Conservation (phyloP, 2,113 vertebrate genomes). For the Etheostoma cragini region DNA sequence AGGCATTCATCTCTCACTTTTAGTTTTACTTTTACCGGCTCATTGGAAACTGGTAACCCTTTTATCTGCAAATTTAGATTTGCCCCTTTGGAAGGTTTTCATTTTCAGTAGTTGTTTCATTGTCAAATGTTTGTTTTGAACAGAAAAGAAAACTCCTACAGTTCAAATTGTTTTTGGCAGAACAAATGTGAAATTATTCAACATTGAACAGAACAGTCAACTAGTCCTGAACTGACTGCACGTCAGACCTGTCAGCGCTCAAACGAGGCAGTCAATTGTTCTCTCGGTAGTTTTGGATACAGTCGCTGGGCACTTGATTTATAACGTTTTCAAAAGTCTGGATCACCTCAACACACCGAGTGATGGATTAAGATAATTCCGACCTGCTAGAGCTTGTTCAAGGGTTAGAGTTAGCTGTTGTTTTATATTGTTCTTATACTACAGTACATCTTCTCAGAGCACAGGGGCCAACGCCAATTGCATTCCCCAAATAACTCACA, state of each 20-base stretch:
- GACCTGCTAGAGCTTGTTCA: constrained; percentile 34
- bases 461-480: too few relatives aligned
- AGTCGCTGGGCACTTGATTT: constrained; percentile 41
- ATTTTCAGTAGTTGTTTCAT: neutral
- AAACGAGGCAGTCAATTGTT: constrained; percentile 33
- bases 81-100: neutral
- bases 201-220: neutral
- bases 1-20: neutral
- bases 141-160: neutral
- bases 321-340: constrained; percentile 40
- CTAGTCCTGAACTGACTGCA: neutral
- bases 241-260: constrained; percentile 3
- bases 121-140: neutral
- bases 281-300: constrained; percentile 2
- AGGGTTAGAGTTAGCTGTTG: neutral
- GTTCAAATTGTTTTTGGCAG: neutral
- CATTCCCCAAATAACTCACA: neutral
- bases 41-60: neutral
- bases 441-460: neutral
- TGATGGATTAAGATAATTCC: constrained; percentile 56
- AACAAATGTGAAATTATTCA: constrained; percentile 34
- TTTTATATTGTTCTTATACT: constrained; percentile 11
- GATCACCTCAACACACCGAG: constrained; percentile 19
- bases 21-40: neutral
- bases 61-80: neutral